phyloP scores from a whole-genome alignment of 2,797 vertebrate genomes.

The Tapera naevia region DNA sequence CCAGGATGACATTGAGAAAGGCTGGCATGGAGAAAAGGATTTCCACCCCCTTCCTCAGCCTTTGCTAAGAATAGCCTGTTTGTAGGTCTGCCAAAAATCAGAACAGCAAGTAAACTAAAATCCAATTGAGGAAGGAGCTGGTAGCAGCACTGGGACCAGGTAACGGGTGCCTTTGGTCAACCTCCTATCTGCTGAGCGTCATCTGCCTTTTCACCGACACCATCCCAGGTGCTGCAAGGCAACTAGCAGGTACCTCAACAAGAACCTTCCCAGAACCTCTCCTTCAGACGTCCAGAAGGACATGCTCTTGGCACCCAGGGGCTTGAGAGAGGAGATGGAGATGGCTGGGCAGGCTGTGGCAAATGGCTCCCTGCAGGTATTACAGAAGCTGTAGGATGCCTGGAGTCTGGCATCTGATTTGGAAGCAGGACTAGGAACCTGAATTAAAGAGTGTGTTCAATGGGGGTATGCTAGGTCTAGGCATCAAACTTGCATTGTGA shows the following conservation, averaged over 20 bases:
- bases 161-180: background rate
- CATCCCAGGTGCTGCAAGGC: background rate
- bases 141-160: background rate
- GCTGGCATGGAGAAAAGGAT: background rate
- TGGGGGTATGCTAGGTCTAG: background rate
- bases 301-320: rapidly evolving
- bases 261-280: background rate
- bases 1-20: background rate
- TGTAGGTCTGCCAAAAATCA: background rate
- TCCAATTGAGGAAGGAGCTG: background rate
- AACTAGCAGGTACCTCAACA: background rate
- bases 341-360: background rate
- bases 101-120: background rate
- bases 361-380: background rate
- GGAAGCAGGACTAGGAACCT: background rate
- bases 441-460: background rate
- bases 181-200: background rate
- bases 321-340: background rate
- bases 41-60: background rate
- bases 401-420: background rate
- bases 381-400: background rate
- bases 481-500: background rate
- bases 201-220: background rate
- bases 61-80: background rate
- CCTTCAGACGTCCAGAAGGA: background rate